phyloP scores from a whole-genome alignment of 2,113 vertebrate genomes.

The Ptilonorhynchus violaceus region DNA sequence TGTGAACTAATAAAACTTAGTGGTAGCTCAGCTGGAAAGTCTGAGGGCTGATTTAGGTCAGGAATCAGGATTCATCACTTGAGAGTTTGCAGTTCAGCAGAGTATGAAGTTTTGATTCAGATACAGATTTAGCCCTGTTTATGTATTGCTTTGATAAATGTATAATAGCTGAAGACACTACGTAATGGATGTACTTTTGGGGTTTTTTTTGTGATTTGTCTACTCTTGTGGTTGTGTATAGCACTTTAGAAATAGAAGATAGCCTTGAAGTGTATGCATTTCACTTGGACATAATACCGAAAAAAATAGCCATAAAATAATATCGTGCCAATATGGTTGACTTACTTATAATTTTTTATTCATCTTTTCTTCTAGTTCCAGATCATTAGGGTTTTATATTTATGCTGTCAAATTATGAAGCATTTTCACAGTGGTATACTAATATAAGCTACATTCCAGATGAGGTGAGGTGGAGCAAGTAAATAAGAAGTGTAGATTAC shows the following conservation, averaged over 20 bases:
- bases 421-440: neutral
- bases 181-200: neutral
- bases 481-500: neutral
- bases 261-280: neutral
- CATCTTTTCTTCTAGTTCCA: neutral
- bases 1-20: neutral
- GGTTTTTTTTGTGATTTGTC: neutral
- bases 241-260: neutral
- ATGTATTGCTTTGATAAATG: neutral
- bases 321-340: neutral
- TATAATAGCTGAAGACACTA: neutral
- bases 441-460: neutral
- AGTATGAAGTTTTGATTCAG: constrained; percentile 20
- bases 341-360: neutral
- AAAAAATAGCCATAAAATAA: neutral
- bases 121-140: neutral
- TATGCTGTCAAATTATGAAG: neutral
- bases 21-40: neutral
- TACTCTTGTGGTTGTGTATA: neutral
- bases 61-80: neutral
- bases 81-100: neutral
- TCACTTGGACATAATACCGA: neutral
- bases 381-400: neutral
- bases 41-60: neutral
- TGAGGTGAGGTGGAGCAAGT: neutral